These are phyloP conservation scores for Coelinius sp. DNA, from an alignment of 2,888 invertebrate genomes.

Conservation along the genomic window DNA sequence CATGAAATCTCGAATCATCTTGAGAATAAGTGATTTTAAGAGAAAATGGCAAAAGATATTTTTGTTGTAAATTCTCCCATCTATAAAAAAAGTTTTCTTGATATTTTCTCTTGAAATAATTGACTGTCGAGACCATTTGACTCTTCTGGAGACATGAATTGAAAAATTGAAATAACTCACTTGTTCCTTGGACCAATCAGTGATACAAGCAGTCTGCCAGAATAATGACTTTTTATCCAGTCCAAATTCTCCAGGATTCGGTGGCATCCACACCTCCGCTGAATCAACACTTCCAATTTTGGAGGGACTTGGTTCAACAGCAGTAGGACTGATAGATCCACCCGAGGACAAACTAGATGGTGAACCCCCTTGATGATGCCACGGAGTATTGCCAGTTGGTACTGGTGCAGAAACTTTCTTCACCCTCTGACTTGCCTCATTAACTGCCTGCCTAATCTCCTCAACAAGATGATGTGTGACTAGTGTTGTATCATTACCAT, in stretches of 20 bases:
- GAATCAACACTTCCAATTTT: constrained; percentile 61
- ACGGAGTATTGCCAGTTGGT: constrained; percentile 72
- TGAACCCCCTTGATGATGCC: constrained; percentile 76
- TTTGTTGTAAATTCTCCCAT: too few species aligned
- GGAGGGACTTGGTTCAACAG: constrained; percentile 65
- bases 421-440: constrained; percentile 88
- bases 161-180: constrained; percentile 69
- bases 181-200: constrained; percentile 85
- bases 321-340: constrained; percentile 66
- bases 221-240: constrained; percentile 77
- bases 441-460: constrained; percentile 90
- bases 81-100: too few species aligned
- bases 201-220: constrained; percentile 79
- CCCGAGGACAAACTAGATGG: constrained; percentile 79
- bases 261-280: constrained; percentile 72
- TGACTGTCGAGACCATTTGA: too few species aligned
- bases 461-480: constrained; percentile 87
- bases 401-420: constrained; percentile 79
- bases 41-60: too few species aligned
- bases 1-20: too few species aligned
- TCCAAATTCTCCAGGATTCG: constrained; percentile 75
- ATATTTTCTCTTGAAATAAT: too few species aligned
- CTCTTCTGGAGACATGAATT: too few species aligned
- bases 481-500: constrained; percentile 78
- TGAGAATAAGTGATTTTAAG: too few species aligned